Conservation (phyloP, 1,140 invertebrate species). For the Drosophila kepulauana region DNA sequence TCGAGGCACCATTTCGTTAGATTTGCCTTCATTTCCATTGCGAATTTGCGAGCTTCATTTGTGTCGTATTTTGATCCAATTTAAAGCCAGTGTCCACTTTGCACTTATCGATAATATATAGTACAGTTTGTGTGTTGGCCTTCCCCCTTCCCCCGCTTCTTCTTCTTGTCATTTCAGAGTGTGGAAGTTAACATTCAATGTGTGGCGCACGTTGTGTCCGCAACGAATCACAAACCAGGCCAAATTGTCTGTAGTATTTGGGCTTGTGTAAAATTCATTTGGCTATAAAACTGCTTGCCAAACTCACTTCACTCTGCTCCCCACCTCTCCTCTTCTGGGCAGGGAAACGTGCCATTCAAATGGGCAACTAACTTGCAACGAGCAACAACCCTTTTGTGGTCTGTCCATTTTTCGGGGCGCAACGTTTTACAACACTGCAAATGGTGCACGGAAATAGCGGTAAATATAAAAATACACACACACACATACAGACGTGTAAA, state of each 20-base stretch:
- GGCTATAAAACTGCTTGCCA: slow-evolving; percentile 65
- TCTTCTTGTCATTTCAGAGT: neutral
- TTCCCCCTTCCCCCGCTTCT: neutral
- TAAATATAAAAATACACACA: slow-evolving; percentile 79
- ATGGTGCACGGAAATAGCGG: slow-evolving; percentile 77
- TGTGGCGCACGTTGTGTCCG: slow-evolving; percentile 12
- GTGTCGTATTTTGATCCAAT: neutral
- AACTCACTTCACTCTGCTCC: neutral
- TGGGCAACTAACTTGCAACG: slow-evolving; percentile 76
- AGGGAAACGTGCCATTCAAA: slow-evolving; percentile 61
- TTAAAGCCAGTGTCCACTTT: neutral
- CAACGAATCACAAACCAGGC: slow-evolving; percentile 74
- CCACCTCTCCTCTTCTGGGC: neutral
- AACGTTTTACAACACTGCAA: slow-evolving; percentile 81
- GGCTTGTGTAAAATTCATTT: slow-evolving; percentile 78
- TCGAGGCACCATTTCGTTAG: too few species aligned
- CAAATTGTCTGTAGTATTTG: slow-evolving; percentile 58
- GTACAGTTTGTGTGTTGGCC: neutral
- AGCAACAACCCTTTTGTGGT: slow-evolving; percentile 71
- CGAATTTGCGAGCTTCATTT: neutral
- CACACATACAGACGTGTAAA: slow-evolving; percentile 4
- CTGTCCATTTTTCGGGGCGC: slow-evolving; percentile 60
- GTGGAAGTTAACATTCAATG: slow-evolving; percentile 15
- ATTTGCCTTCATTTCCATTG: neutral
- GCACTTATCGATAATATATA: slow-evolving; percentile 19